phyloP scores from a whole-genome alignment of 2,797 vertebrate genomes.

The Rhinichthys osculus region DNA sequence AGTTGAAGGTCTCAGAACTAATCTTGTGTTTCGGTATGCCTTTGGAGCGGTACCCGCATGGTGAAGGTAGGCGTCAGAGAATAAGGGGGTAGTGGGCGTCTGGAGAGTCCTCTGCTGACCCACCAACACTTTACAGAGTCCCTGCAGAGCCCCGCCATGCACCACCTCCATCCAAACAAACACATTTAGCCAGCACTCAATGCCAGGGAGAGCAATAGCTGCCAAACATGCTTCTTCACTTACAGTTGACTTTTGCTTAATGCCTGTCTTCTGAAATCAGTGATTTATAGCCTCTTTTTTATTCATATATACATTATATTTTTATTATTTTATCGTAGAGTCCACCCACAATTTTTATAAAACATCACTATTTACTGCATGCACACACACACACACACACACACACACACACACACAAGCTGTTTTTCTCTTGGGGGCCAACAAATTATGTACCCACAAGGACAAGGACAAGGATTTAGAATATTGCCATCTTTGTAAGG shows the following conservation, averaged over 20 bases:
- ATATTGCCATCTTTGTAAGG: too few species aligned
- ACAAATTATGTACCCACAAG: too few species aligned
- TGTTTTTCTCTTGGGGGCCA: too few species aligned
- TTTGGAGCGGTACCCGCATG: conserved; percentile 59
- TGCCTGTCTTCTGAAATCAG: neutral
- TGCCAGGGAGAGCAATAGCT: conserved; percentile 45
- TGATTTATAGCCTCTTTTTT: conserved; percentile 8
- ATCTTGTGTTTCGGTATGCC: conserved; percentile 62
- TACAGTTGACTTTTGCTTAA: conserved; percentile 44
- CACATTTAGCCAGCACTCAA: conserved; percentile 56
- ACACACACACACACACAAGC: too few species aligned
- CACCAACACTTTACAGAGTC: conserved; percentile 64
- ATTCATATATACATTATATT: neutral
- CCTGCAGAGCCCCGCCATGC: conserved; percentile 56
- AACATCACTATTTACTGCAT: neutral
- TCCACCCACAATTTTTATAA: neutral
- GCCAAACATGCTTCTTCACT: conserved; percentile 35
- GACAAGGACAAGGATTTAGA: too few species aligned
- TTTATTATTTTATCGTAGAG: neutral
- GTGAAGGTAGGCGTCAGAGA: conserved; percentile 64
- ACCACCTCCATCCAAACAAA: conserved; percentile 51
- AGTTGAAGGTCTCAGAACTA: conserved; percentile 52
- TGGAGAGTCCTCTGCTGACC: conserved; percentile 68
- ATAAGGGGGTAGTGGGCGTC: conserved; percentile 64
- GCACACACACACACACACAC: too few species aligned